phyloP scores from a whole-genome alignment of 2,888 invertebrate genomes.

The Masnerella sp. region DNA sequence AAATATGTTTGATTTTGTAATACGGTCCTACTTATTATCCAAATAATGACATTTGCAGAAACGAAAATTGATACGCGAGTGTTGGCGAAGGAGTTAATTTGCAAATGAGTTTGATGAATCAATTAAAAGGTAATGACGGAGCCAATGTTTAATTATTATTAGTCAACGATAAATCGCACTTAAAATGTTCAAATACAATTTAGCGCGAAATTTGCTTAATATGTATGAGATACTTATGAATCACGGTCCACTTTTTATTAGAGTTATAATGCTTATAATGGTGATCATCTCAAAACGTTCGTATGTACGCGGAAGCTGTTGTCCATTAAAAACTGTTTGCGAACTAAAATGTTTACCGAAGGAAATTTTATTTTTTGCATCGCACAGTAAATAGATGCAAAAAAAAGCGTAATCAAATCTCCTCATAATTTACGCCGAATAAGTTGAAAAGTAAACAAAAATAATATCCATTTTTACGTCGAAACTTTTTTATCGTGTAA shows the following conservation, averaged over 20 bases:
- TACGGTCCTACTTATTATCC: too few species aligned
- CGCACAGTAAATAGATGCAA: too few species aligned
- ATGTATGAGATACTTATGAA: constrained; percentile 23
- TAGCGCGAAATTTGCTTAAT: constrained; percentile 4
- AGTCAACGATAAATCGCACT: constrained; percentile 17
- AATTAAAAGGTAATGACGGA: neutral
- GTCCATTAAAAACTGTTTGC: constrained; percentile 4
- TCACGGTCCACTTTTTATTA: neutral
- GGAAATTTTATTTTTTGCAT: constrained; percentile 6
- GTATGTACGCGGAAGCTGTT: neutral
- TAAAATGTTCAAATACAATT: constrained; percentile 5
- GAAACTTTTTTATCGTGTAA: neutral
- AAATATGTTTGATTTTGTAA: too few species aligned
- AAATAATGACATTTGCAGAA: too few species aligned
- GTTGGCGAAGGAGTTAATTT: too few species aligned
- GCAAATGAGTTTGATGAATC: too few species aligned
- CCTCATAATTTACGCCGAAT: too few species aligned
- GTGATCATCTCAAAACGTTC: neutral
- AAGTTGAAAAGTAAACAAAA: neutral
- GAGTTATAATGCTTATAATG: constrained; percentile 15
- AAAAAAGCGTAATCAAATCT: too few species aligned
- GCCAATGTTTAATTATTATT: constrained; percentile 23
- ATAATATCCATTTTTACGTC: neutral
- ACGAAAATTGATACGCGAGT: too few species aligned
- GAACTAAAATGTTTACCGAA: neutral